Percentiles rank a stretch among this genome's conserved stretches.
phyloP scores from a whole-genome alignment of 1,140 invertebrate species.

The Papilio xuthus region DNA sequence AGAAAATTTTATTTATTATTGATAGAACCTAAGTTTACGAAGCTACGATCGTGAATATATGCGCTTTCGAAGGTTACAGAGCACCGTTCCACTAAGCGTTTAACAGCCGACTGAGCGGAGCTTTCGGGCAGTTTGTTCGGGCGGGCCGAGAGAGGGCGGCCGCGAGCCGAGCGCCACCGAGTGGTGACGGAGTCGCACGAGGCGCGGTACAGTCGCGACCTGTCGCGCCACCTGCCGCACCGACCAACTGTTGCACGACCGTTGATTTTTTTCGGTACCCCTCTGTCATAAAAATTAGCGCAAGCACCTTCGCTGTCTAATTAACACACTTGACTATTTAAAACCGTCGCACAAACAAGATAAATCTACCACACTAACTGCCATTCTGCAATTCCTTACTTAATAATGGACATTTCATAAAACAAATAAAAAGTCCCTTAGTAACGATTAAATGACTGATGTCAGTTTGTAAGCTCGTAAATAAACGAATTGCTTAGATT shows the following conservation, averaged over 20 bases:
- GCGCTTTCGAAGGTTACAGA: slow-evolving; percentile 40
- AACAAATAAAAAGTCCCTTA: too few relatives aligned
- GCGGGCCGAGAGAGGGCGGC: slow-evolving; percentile 77
- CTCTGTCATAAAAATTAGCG: slow-evolving; percentile 72
- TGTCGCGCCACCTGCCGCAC: slow-evolving; percentile 76
- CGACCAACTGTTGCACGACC: slow-evolving; percentile 78
- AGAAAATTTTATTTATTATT: not conserved
- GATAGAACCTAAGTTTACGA: slow-evolving; percentile 35
- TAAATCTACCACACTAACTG: not conserved
- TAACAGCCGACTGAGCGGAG: slow-evolving; percentile 76
- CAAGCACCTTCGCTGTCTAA: slow-evolving; percentile 40
- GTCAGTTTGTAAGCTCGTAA: not conserved
- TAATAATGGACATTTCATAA: too few relatives aligned
- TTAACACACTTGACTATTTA: slow-evolving; percentile 16
- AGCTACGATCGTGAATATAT: slow-evolving; percentile 33
- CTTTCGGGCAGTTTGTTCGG: slow-evolving; percentile 68
- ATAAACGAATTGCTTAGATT: not conserved
- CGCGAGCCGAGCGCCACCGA: slow-evolving; percentile 52
- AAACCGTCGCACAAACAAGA: not conserved
- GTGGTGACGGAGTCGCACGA: slow-evolving; percentile 46
- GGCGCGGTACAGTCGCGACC: slow-evolving; percentile 57
- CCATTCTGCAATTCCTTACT: too few relatives aligned
- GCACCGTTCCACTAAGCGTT: slow-evolving; percentile 63
- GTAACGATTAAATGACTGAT: too few relatives aligned
- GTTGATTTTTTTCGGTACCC: slow-evolving; percentile 76